phyloP scores from a whole-genome alignment of 2,113 vertebrate species.

The Plectropomus leopardus region DNA sequence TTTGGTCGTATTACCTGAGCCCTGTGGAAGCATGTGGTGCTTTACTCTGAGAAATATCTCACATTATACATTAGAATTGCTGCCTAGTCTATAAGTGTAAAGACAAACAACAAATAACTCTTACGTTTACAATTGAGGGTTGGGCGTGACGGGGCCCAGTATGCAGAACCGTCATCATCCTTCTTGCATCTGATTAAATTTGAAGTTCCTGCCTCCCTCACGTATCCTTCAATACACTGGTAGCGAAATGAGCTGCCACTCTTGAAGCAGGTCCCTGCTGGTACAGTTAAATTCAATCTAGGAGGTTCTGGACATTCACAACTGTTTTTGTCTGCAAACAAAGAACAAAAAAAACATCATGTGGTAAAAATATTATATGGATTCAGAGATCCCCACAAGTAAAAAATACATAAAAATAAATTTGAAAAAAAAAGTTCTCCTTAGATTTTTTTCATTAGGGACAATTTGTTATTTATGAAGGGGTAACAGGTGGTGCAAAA shows the following conservation, averaged over 20 bases:
- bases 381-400: background rate
- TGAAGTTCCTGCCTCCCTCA: slow-evolving; percentile 81
- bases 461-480: too few species aligned
- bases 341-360: background rate
- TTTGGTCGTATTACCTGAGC: background rate
- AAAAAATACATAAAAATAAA: too few species aligned
- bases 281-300: fast-evolving
- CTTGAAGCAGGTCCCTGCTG: fast-evolving
- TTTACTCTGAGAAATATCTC: too few species aligned
- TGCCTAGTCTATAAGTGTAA: too few species aligned
- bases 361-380: background rate
- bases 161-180: fast-evolving
- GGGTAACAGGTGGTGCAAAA: too few species aligned
- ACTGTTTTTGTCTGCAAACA: background rate
- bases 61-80: too few species aligned
- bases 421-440: too few species aligned
- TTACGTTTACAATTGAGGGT: slow-evolving; percentile 76
- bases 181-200: slow-evolving; percentile 50
- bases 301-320: slow-evolving; percentile 25
- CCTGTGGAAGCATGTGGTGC: too few species aligned
- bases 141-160: fast-evolving
- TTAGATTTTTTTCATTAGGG: too few species aligned
- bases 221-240: slow-evolving; percentile 37
- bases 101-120: background rate
- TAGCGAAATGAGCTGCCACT: fast-evolving